Base-by-base conservation (phyloP, 30 jellyfish, hydroid and myxozoan species). In the Aurelia aurita complex sp. Pacific region DNA sequence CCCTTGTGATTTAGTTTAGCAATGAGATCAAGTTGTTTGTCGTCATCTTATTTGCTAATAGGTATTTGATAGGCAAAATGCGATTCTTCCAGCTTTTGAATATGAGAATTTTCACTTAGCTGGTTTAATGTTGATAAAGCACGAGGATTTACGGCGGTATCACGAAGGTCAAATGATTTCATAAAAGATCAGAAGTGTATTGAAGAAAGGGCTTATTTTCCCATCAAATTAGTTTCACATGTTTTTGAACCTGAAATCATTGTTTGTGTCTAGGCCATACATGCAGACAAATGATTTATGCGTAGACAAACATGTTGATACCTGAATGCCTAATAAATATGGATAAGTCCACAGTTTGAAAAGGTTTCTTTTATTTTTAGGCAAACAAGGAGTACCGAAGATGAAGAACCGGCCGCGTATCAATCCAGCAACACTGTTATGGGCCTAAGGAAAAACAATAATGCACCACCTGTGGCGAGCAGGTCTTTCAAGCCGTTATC, bases 381-480 rank as follows among this genome's bases (percentile, higher is more conserved):
- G 94, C 94, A 85, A 74, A 76, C 88, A 35, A 74, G 67, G 64
- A 85, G 94, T 64, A 38, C 67, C 36, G 94, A 85, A 54, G 88
- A 67, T 29, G 88, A 38, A 33, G 43, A 36, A 8, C 83, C 78
- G 88, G 55, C 76, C 19, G 64, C 53, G 59, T 84, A 64, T 15
- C 88, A 67, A 51, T 18, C 76, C 43, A 34, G 81, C 46, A 64
- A 50, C 71, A 74, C 32, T 61, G 70, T n/a, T 61, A 23, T 61
- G 36, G 70, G 70, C 65, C 86, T 66, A 53, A 36, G 67, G 10
- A 73, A 66, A 29, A 60, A 43, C 34, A 66, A 79, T 12, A 65
- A 62, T 42, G 67, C 82, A 16, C 82, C 90, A 65, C 88, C 88
- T 5, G 79, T 40, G 17, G 79, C 78, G 36, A 53, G 40, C 79